These are phyloP conservation scores for Orthosia gothica DNA, from an alignment of 2,888 invertebrate genomes.

Conservation along the genomic window DNA sequence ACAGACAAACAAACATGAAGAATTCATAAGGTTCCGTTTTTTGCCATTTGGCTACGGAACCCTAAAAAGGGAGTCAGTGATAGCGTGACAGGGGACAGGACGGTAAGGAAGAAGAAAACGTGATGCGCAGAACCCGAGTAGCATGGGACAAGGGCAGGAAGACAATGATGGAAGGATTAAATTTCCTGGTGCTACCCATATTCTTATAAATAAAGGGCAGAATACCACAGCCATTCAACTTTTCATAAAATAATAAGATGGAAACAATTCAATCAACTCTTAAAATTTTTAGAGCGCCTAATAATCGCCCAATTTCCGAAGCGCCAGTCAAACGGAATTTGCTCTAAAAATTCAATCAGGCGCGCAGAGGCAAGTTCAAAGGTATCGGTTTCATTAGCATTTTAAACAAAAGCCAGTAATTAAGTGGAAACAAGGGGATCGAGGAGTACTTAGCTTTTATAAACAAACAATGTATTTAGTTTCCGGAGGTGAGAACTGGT, in stretches of 20 bases:
- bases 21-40: too few species aligned
- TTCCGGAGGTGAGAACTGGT: background rate
- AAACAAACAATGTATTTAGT: constrained; percentile 43
- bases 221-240: background rate
- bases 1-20: too few species aligned
- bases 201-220: background rate
- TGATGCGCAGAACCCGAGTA: too few species aligned
- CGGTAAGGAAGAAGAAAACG: too few species aligned
- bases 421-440: constrained; percentile 38
- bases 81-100: too few species aligned
- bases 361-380: constrained; percentile 51
- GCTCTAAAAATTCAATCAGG: constrained; percentile 65
- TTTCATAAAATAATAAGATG: constrained; percentile 11
- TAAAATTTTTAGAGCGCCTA: constrained; percentile 35
- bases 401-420: constrained; percentile 55
- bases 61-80: too few species aligned
- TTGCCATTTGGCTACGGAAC: too few species aligned
- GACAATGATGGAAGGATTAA: background rate
- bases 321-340: constrained; percentile 46
- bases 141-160: too few species aligned
- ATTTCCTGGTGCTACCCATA: background rate
- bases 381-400: constrained; percentile 61
- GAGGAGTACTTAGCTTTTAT: constrained; percentile 38
- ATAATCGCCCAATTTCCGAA: constrained; percentile 25
- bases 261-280: constrained; percentile 1